These are phyloP conservation scores for Miniopterus natalensis DNA, from an alignment of 2,113 vertebrate genomes.

Conservation along the genomic window DNA sequence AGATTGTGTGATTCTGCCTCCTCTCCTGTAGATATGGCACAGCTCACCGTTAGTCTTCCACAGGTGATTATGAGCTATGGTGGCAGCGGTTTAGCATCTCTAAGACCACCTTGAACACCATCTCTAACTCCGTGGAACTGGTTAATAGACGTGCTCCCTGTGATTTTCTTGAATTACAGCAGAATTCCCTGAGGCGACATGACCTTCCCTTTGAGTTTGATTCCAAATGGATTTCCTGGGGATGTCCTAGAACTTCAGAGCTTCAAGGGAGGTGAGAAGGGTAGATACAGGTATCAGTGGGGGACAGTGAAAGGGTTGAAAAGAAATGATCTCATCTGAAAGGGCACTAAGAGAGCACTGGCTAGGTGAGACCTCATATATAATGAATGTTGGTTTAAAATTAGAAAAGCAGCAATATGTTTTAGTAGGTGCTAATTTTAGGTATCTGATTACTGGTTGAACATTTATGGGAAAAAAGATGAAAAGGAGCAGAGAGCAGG, in stretches of 20 bases:
- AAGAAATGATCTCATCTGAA: background rate
- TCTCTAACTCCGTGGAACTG: background rate
- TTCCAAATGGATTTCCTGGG: background rate
- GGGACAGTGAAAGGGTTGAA: background rate
- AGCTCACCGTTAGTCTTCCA: background rate
- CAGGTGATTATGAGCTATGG: background rate
- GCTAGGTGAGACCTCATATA: background rate
- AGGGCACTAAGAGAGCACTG: background rate
- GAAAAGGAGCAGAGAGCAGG: background rate
- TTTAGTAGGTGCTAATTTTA: background rate
- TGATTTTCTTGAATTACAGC: background rate
- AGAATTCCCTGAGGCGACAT: background rate
- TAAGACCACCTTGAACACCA: background rate
- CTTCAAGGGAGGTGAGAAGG: background rate
- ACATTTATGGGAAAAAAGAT: background rate
- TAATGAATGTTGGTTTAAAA: conserved; percentile 11
- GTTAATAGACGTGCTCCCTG: background rate
- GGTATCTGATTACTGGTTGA: background rate
- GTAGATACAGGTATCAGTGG: background rate
- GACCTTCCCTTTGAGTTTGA: background rate
- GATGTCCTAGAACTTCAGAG: background rate
- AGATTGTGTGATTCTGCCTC: background rate
- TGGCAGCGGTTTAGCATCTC: background rate
- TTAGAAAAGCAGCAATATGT: background rate
- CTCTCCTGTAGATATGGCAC: background rate